Conservation (phyloP, 1,140 invertebrate genomes). For the Schlechtendalia chinensis region DNA sequence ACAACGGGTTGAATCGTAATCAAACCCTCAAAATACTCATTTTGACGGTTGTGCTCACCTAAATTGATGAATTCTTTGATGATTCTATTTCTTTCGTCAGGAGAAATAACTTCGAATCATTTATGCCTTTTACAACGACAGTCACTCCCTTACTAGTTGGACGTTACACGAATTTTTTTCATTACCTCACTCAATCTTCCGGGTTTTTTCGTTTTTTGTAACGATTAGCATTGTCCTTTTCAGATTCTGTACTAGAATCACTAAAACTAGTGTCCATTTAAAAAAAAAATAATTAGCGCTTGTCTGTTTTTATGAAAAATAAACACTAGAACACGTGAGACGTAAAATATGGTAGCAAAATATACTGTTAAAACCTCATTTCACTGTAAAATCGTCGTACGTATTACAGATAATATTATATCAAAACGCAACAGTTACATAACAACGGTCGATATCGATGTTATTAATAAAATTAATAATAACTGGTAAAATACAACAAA, state of each 20-base stretch:
- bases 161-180: not conserved
- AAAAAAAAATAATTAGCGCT: not conserved
- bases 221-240: not conserved
- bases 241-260: not conserved
- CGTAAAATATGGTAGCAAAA: too few species aligned
- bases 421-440: too few species aligned
- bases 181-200: too few species aligned
- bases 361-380: too few species aligned
- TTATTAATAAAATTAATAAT: too few species aligned
- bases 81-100: not conserved
- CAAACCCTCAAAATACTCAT: not conserved
- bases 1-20: not conserved
- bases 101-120: constrained; percentile 10
- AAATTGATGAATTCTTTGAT: not conserved
- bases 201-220: not conserved
- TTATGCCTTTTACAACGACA: not conserved
- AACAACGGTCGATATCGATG: too few species aligned
- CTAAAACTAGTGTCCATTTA: not conserved
- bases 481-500: too few species aligned
- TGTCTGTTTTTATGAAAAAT: too few species aligned
- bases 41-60: not conserved
- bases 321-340: too few species aligned
- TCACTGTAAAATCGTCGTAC: too few species aligned
- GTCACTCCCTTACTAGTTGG: not conserved
- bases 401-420: too few species aligned